These are phyloP conservation scores for Phylloscopus trochilus DNA, from an alignment of 2,113 vertebrate species.

Conservation along the genomic window DNA sequence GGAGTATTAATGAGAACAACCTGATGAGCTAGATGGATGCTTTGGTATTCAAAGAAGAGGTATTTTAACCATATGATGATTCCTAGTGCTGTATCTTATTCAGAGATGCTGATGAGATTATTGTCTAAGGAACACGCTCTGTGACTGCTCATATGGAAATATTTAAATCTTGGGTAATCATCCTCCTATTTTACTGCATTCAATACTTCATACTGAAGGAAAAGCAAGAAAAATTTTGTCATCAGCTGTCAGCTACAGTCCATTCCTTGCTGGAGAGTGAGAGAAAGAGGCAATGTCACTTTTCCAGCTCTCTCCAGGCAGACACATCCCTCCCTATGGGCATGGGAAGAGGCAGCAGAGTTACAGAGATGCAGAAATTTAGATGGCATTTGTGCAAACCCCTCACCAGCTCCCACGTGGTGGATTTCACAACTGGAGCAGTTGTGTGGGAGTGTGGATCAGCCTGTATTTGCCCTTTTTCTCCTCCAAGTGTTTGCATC, in stretches of 20 bases:
- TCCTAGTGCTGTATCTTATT: neutral
- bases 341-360: neutral
- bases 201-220: neutral
- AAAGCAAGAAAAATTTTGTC: neutral
- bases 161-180: neutral
- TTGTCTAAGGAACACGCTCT: neutral
- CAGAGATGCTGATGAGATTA: neutral
- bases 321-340: fast-evolving
- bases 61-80: neutral
- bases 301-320: neutral
- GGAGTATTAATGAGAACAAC: neutral
- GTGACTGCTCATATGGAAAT: neutral
- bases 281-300: neutral
- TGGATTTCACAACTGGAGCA: neutral
- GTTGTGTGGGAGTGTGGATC: neutral
- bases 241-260: neutral
- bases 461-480: neutral
- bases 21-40: constrained; percentile 20
- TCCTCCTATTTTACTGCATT: neutral
- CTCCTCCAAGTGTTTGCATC: neutral
- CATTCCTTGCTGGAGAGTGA: neutral
- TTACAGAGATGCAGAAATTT: neutral
- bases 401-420: neutral
- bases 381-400: neutral
- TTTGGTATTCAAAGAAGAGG: constrained; percentile 45